Evolutionary conservation across 1,140 invertebrate species (phyloP), one percentile per base, ranked within the genome.

Genomic region (Procambarus virginalis): DNA sequence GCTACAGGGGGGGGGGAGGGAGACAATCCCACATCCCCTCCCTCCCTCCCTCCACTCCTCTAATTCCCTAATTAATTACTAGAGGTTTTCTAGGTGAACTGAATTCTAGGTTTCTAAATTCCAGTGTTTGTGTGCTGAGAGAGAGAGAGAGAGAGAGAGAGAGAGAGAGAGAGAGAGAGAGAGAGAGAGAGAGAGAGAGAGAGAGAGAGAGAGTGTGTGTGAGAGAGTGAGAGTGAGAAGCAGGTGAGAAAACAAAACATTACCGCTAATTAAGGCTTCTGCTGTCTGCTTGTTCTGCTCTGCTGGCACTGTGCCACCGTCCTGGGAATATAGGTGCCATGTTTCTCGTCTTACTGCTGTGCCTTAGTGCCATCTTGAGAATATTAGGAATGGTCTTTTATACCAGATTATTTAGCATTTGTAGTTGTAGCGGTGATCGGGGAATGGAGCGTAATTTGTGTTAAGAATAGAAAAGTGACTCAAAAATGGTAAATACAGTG

Each of bases 91-190:
- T 20, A 64, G 12, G 10, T 64, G 4, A 55, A 3, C 4, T 4
- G 60, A 64, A 17, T 64, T 64, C 60, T 64, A 17, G 55, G 4
- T 64, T 17, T 12, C 60, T 20, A 14, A 17, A 0, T 64, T 64
- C 17, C 12, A 17, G 4, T 64, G 60, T 4, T 64, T 64, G 17
- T 20, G 2, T 64, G 12, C 2, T 64, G 22, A 12, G 0, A 46
- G 12, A 12, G 60, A 64, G 60, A 64, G 60, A 64, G 55, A 79
- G 55, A 51, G n/a, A 55, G 46, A 20, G 34, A 45, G 22, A 81
- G 55, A 81, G 51, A 81, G 55, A 81, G 55, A 60, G 79, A 81
- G 51, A 80, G 49, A 80, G 78, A 80, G 20, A 58, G 20, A 80
- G n/a, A 58, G 49, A 80, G 48, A 55, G 1, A 14, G 79, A 81